Conservation (phyloP, 2,797 vertebrate genomes). For the Notamacropus eugenii region DNA sequence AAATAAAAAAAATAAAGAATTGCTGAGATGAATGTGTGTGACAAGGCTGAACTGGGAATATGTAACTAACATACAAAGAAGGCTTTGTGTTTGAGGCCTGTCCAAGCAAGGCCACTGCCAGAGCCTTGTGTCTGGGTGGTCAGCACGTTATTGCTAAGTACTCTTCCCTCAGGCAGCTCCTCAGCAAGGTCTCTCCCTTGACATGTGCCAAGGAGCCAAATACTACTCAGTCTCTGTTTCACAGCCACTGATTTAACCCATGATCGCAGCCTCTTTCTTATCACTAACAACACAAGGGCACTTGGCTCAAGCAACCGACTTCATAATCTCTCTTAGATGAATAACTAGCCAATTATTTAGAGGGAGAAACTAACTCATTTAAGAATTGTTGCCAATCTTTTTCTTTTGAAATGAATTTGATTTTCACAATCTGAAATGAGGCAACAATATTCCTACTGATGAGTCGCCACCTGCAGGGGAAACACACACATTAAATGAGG, state of each 20-base stretch:
- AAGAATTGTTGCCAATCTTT: background rate
- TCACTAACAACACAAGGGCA: background rate
- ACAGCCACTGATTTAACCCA: background rate
- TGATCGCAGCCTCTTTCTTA: background rate
- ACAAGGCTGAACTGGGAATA: background rate
- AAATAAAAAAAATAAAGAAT: background rate
- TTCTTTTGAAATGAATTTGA: slow-evolving; percentile 7
- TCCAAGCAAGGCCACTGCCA: background rate
- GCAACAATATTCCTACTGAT: slow-evolving; percentile 47
- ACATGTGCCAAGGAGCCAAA: background rate
- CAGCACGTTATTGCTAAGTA: background rate
- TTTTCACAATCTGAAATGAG: slow-evolving; percentile 54
- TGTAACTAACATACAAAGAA: background rate
- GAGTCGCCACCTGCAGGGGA: slow-evolving; percentile 69
- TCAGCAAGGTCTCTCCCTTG: background rate
- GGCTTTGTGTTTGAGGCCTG: background rate
- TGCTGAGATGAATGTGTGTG: background rate
- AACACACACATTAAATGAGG: slow-evolving; percentile 22
- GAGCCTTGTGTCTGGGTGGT: background rate
- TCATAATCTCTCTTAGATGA: background rate
- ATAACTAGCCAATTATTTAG: background rate
- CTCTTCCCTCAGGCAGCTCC: background rate
- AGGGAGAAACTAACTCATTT: background rate
- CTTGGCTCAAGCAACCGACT: background rate
- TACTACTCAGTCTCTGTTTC: background rate